These are phyloP conservation scores for Thalassophryne amazonica DNA, from an alignment of 2,797 vertebrate species.

Conservation along the genomic window DNA sequence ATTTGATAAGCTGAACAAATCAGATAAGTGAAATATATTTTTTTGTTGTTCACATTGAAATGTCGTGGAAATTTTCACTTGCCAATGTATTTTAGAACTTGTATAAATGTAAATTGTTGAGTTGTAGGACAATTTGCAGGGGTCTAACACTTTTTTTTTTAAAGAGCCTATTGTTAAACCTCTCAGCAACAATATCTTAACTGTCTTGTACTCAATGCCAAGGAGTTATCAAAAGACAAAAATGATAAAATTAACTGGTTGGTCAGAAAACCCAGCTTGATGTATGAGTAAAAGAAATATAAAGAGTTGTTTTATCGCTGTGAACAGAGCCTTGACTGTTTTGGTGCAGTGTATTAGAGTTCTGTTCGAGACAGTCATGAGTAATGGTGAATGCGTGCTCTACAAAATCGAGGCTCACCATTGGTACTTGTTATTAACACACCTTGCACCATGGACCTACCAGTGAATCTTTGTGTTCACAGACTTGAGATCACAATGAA, in stretches of 20 bases:
- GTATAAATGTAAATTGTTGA: constrained; percentile 56
- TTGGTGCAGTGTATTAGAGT: constrained; percentile 45
- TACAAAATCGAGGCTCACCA: constrained; percentile 62
- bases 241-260: too few species aligned
- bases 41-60: constrained; percentile 59
- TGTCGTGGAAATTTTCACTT: constrained; percentile 59
- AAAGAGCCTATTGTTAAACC: constrained; percentile 38
- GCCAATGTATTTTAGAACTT: constrained; percentile 67
- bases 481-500: constrained; percentile 31
- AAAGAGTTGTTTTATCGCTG: constrained; percentile 42
- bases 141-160: constrained; percentile 41
- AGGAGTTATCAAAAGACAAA: constrained; percentile 32
- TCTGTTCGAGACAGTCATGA: constrained; percentile 25
- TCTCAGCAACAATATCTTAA: constrained; percentile 33
- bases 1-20: constrained; percentile 80
- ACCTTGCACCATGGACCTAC: constrained; percentile 54
- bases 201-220: constrained; percentile 53
- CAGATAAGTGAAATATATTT: constrained; percentile 59
- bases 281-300: constrained; percentile 9
- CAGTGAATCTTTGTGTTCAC: constrained; percentile 47
- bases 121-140: constrained; percentile 29
- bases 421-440: constrained; percentile 12
- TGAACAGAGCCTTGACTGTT: constrained; percentile 73
- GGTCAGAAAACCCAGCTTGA: constrained; percentile 26
- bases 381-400: constrained; percentile 64